These are phyloP conservation scores for Labeo calbasu DNA, from an alignment of 2,797 vertebrate species.

Conservation along the genomic window DNA sequence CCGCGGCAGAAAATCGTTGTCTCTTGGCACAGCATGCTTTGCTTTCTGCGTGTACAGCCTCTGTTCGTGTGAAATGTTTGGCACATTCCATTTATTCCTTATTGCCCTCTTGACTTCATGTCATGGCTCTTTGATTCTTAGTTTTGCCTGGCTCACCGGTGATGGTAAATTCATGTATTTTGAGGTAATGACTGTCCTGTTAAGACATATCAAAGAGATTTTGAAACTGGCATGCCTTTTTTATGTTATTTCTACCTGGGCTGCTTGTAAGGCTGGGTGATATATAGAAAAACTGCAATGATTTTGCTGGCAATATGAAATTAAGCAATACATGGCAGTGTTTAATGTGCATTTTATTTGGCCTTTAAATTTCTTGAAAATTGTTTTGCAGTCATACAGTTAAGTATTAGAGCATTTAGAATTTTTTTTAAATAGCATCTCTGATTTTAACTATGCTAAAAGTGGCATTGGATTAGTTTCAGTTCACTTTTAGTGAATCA, in stretches of 20 bases:
- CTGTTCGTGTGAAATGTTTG: slow-evolving; percentile 33
- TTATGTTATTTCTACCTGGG: not conserved
- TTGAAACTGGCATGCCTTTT: slow-evolving; percentile 1
- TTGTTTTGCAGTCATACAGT: not conserved
- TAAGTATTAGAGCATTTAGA: not conserved
- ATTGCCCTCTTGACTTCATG: slow-evolving; percentile 32
- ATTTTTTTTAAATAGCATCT: not conserved
- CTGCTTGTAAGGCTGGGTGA: not conserved
- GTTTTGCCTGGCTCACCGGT: not conserved
- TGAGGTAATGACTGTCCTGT: not conserved
- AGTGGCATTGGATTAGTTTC: too few species aligned
- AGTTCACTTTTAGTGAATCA: too few species aligned
- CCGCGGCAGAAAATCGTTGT: slow-evolving; percentile 55
- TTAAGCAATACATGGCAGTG: not conserved
- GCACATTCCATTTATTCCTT: slow-evolving; percentile 41
- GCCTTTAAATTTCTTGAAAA: not conserved
- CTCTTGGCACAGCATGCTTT: slow-evolving; percentile 40
- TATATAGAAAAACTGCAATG: not conserved
- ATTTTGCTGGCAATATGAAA: not conserved
- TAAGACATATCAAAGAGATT: not conserved
- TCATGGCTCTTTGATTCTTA: slow-evolving; percentile 41
- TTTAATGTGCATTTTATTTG: slow-evolving; percentile 5
- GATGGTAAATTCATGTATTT: slow-evolving; percentile 9
- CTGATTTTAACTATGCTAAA: too few species aligned
- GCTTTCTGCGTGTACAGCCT: slow-evolving; percentile 13